Evolutionary conservation across 2,888 invertebrate species (phyloP), one percentile per base, ranked within the genome.

Genomic region (Troides oblongomaculatus): DNA sequence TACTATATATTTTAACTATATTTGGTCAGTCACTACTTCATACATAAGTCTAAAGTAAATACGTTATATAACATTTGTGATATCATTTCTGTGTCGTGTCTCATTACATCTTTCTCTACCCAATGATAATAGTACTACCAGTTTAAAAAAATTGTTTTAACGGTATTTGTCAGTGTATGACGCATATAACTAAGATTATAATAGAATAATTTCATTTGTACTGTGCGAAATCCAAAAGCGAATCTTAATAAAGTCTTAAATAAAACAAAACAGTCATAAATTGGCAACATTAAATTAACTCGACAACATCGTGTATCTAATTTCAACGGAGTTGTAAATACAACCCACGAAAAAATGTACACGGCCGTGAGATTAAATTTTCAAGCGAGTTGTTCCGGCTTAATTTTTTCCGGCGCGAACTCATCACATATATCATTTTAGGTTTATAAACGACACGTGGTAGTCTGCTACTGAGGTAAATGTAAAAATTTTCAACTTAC

Each of bases 281-380:
- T 67, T 64, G 60, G 18, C n/a, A 30, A 50, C 56, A 66, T 70
- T 53, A 63, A 63, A 67, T 70, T 67, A 70, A 64, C 61, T 71
- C 73, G 71, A 71, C 68, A 68, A 72, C 71, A 68, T 67, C 69
- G 70, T 72, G 73, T 69, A 72, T 69, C 73, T 74, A 74, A 74
- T 74, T 74, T 72, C 67, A 69, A 69, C 71, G 69, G 70, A 68
- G 68, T 67, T 71, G 68, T 72, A 71, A 66, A 71, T 71, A 70
- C 62, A 68, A 67, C 57, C 65, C 58, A 62, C 66, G 50, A 72
- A 79, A 72, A 80, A 76, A 75, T 75, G 76, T 79, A 81, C 88
- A 89, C 80, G 87, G 79, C 80, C 80, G 80, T 79, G 82, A 84
- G 86, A 89, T 90, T 89, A 90, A 90, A 88, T 87, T 89, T 88